These are phyloP conservation scores for Pseudochirops corinnae DNA, from an alignment of 2,797 vertebrate species.

Conservation along the genomic window DNA sequence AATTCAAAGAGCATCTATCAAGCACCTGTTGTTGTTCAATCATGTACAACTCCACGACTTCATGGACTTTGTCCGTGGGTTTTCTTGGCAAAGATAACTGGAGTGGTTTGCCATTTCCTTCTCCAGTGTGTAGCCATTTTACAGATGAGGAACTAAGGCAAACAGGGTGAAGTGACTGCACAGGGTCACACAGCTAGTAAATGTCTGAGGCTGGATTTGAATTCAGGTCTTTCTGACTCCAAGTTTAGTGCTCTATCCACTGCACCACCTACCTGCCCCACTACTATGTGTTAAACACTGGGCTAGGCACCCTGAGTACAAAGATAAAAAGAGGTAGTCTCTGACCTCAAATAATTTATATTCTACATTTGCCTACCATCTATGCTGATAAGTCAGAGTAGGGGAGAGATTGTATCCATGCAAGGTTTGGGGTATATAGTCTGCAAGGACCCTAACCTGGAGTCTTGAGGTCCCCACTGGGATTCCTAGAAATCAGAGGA, in stretches of 20 bases:
- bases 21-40: not conserved
- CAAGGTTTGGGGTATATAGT: not conserved
- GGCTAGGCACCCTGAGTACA: not conserved
- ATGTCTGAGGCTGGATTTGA: not conserved
- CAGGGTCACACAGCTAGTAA: not conserved
- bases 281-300: not conserved
- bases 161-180: not conserved
- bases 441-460: not conserved
- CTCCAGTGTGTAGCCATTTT: not conserved
- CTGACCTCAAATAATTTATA: not conserved
- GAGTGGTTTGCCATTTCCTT: not conserved
- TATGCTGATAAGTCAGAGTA: not conserved
- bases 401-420: not conserved
- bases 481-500: not conserved
- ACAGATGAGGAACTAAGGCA: not conserved
- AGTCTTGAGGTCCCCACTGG: not conserved
- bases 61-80: not conserved
- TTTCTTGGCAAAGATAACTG: not conserved
- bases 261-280: not conserved
- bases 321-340: not conserved
- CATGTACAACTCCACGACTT: not conserved
- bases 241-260: not conserved
- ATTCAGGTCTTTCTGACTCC: not conserved
- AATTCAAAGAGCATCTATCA: not conserved
- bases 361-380: not conserved